Base-by-base conservation (phyloP, 2,113 vertebrate genomes). In the Callionymus lyra region DNA sequence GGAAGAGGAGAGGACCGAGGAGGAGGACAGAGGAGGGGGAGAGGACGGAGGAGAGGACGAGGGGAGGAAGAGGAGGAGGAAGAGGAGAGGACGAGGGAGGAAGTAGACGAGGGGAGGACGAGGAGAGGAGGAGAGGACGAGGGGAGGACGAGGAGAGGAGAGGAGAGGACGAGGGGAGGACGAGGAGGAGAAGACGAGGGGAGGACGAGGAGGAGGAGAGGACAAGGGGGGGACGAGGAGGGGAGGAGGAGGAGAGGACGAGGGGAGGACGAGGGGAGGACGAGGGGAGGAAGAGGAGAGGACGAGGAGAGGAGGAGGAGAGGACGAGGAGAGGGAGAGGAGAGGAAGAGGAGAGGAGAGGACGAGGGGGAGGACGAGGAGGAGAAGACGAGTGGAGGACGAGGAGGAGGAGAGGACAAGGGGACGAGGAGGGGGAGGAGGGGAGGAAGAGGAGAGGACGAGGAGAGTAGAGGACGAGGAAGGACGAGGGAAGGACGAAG, bases 281-380 rank as follows among this genome's bases (percentile, higher is more conserved):
- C 38, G 43, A 39, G 53, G 44, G 41, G 38, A 33, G 47, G 44
- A 40, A 12, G 54, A 50, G 47, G 39, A 34, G 10, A 19, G 21
- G 49, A 2, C n/a, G n/a, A n/a, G n/a, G 21, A 37, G 37, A 16
- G 49, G 52, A 1, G n/a, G 43, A 41, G 47, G 34, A 42, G 59
- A 12, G 17, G 42, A 47, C 38, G 72, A 74, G 83, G 77, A 63
- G 70, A 82, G 58, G 70, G 40, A 50, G 47, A 53, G 71, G 78
- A 2, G 56, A 79, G 82, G 60, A 59, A 70, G 74, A 41, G 61
- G 45, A 46, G 60, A 45, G 44, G 58, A 37, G 70, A 74, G 51
- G 38, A 55, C 38, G 43, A 39, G 53, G 44, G 41, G 38, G n/a
- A 33, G 47, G 44, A 40, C 12, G 54, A 50, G 47, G 39, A 34